Conservation (phyloP, 2,797 vertebrate genomes). For the Catamblyrhynchus diadema region DNA sequence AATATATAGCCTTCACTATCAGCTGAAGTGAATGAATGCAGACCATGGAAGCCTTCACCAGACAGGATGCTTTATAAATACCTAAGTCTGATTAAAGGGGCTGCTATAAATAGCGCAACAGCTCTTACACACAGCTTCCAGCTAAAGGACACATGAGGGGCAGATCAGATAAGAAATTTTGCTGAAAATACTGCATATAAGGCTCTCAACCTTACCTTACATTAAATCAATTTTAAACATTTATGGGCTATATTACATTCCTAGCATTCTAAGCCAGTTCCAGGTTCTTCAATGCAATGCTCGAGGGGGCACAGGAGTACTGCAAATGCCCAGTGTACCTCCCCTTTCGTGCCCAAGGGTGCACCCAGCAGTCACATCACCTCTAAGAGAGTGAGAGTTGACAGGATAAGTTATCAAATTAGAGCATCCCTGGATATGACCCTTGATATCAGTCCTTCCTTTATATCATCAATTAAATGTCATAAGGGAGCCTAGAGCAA, state of each 20-base stretch:
- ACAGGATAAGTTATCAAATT: neutral
- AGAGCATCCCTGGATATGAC: neutral
- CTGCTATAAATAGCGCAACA: conserved; percentile 58
- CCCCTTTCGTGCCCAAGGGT: neutral
- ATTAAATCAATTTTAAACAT: neutral
- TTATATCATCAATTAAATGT: neutral
- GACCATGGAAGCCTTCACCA: neutral
- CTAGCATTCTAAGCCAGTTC: neutral
- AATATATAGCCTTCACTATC: conserved; percentile 13
- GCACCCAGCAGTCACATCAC: neutral
- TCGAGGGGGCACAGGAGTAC: conserved; percentile 23
- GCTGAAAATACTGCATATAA: neutral
- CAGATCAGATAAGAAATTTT: neutral
- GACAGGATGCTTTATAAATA: conserved; percentile 42
- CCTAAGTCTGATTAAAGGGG: neutral
- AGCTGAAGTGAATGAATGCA: conserved; percentile 32
- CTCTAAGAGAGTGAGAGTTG: neutral
- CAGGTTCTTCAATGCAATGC: neutral
- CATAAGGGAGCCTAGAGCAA: neutral
- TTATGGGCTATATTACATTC: neutral
- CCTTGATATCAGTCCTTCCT: neutral
- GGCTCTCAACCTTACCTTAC: neutral
- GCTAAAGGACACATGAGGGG: conserved; percentile 5
- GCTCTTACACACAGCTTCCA: neutral
- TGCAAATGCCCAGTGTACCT: neutral